Base-by-base conservation (phyloP, 2,888 invertebrate species). In the Idaea straminata region DNA sequence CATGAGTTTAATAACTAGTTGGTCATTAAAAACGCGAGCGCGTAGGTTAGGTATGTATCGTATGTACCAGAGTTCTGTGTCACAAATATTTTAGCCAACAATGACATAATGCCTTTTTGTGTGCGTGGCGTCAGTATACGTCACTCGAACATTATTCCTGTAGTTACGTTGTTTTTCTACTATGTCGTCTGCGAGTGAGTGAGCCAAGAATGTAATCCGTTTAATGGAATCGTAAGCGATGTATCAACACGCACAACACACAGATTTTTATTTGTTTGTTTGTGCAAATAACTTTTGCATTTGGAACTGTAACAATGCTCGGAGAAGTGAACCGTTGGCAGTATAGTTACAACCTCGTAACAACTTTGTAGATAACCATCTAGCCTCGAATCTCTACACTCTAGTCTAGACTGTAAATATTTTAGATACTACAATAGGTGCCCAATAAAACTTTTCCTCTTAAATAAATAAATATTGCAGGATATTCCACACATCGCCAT, bases 181-280 rank as follows among this genome's bases (percentile, higher is more conserved):
- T 72, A 73, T 70, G 76, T 75, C 76, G 77, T 73, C 72, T 65
- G 71, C 68, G 74, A 59, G 59, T 25, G 64, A 68, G 68, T 69
- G 83, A 83, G 85, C 86, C 86, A 88, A 89, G 86, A 89, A 88
- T 87, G 83, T 84, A 83, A 85, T 86, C 83, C 82, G 74, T 80
- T 83, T 87, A 87, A 88, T 87, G 83, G 82, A 78, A 79, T 81
- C 83, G 81, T 83, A 80, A 84, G 80, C 79, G 82, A 83, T 81
- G 82, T 82, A 82, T 83, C 81, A 77, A 80, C 75, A 74, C 73
- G 74, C 72, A 72, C 73, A 73, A 70, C 69, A 74, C 70, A 72
- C 65, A 66, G 61, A 67, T 72, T 73, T 67, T 74, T 73, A 68
- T 72, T 72, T 74, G 71, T 72, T 73, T 74, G 72, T 72, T 78